These are phyloP conservation scores for Trisateles emortualis DNA, from an alignment of 2,888 invertebrate species.

Conservation along the genomic window DNA sequence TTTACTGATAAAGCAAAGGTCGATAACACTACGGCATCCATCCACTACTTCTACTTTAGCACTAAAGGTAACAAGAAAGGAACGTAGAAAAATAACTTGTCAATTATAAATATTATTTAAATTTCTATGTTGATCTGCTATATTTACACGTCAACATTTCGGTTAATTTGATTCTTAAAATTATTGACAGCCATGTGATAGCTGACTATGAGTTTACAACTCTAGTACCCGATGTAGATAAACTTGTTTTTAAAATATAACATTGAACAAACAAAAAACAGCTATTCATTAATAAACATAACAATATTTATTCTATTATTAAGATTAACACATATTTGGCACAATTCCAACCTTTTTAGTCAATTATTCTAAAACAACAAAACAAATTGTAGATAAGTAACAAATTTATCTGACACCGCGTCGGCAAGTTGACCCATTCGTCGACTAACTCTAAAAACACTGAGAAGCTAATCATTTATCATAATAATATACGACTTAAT, in stretches of 20 bases:
- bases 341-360: constrained; percentile 32
- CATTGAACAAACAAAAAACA: constrained; percentile 29
- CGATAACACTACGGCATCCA: constrained; percentile 45
- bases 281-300: constrained; percentile 21
- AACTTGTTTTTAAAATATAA: constrained; percentile 63
- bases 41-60: constrained; percentile 55
- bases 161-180: constrained; percentile 82
- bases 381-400: constrained; percentile 51
- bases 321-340: constrained; percentile 39
- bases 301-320: constrained; percentile 29
- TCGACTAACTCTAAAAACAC: constrained; percentile 87
- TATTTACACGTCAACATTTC: constrained; percentile 86
- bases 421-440: constrained; percentile 82
- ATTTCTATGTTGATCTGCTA: constrained; percentile 84
- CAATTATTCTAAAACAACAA: constrained; percentile 28
- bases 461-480: constrained; percentile 80
- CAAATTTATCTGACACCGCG: constrained; percentile 82
- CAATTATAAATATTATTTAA: constrained; percentile 82
- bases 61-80: constrained; percentile 72
- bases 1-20: constrained; percentile 53
- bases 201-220: constrained; percentile 84
- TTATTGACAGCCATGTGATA: constrained; percentile 87
- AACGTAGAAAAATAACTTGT: constrained; percentile 86
- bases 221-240: constrained; percentile 79
- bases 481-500: constrained; percentile 68